A percentile compares a stretch with the other conserved stretches of the same genome.
These are phyloP conservation scores for Lamellibrachia luymesi DNA, from an alignment of 1,140 invertebrate species.

Conservation along the genomic window DNA sequence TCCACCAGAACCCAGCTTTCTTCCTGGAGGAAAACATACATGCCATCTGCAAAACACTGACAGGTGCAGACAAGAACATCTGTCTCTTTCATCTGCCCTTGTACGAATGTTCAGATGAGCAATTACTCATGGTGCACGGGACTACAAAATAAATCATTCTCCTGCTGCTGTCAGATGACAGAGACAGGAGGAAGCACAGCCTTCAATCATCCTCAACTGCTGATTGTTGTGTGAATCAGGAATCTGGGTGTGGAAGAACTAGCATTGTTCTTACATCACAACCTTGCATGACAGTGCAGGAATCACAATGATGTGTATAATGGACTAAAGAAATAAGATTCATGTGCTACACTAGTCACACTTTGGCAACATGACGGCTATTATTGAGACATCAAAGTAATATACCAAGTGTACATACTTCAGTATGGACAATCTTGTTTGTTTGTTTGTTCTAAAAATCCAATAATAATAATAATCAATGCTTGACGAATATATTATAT, in stretches of 20 bases:
- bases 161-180: background rate
- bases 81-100: background rate
- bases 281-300: background rate
- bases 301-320: background rate
- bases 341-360: background rate
- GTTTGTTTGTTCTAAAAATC: no score
- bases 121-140: background rate
- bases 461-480: no score
- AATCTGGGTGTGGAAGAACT: background rate
- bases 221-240: background rate
- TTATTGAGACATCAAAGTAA: background rate
- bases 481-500: no score
- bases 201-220: background rate
- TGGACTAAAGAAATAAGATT: background rate
- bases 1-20: background rate
- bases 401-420: background rate
- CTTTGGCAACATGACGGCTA: background rate
- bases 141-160: background rate
- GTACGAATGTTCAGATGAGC: background rate
- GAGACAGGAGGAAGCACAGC: background rate
- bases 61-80: slow-evolving; percentile 3
- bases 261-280: background rate
- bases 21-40: background rate
- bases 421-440: background rate
- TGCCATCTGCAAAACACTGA: background rate